These are phyloP conservation scores for Tortrix viridana DNA, from an alignment of 2,888 invertebrate species.

Conservation along the genomic window DNA sequence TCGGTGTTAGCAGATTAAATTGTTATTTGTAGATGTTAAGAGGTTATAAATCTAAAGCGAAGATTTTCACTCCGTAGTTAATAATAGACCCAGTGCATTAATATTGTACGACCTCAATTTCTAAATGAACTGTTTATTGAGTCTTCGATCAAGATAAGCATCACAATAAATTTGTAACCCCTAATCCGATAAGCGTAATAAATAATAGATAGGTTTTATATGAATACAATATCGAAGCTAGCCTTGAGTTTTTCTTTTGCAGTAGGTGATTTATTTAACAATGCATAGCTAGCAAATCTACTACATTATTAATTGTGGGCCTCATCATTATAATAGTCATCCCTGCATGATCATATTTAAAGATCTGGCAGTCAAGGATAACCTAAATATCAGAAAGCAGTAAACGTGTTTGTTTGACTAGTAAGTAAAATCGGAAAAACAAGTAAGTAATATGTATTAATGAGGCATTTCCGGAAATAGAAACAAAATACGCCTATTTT, in stretches of 20 bases:
- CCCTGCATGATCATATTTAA: conserved; percentile 10
- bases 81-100: conserved; percentile 9
- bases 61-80: conserved; percentile 11
- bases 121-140: conserved; percentile 43
- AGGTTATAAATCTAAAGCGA: conserved; percentile 15
- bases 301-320: too few species aligned
- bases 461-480: too few species aligned
- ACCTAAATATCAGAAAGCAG: background rate
- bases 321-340: too few species aligned
- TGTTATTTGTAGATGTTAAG: background rate
- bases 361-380: background rate
- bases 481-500: too few species aligned
- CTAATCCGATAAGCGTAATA: conserved; percentile 55
- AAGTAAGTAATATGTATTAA: too few species aligned
- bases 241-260: conserved; percentile 7
- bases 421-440: too few species aligned
- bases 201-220: conserved; percentile 38
- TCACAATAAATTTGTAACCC: conserved; percentile 62
- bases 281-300: too few species aligned
- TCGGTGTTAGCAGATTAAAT: too few species aligned
- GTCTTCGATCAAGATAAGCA: conserved; percentile 69
- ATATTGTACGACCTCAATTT: conserved; percentile 27
- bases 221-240: conserved; percentile 27
- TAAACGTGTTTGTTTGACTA: too few species aligned
- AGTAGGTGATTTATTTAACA: conserved; percentile 27